Conservation (phyloP, 1,140 invertebrate species). For the Sitophilus oryzae region DNA sequence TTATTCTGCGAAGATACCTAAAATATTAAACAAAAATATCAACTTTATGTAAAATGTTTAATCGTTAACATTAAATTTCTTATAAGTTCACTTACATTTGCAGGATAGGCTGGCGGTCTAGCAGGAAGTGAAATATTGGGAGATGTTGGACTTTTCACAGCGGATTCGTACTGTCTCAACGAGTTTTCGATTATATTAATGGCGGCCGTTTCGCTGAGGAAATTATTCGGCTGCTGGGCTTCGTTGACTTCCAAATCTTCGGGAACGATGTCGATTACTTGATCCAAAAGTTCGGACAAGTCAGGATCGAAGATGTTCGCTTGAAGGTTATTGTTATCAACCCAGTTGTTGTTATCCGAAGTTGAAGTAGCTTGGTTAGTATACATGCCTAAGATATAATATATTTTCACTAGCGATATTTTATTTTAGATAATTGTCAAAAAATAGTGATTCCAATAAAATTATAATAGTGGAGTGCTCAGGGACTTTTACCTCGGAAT, state of each 20-base stretch:
- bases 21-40: no score
- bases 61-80: constrained; percentile 5
- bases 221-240: constrained; percentile 40
- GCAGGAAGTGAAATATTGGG: constrained; percentile 51
- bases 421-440: not conserved
- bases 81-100: constrained; percentile 49
- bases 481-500: no score
- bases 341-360: constrained; percentile 28
- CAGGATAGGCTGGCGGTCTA: constrained; percentile 58
- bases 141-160: constrained; percentile 57
- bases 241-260: constrained; percentile 51
- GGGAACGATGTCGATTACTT: constrained; percentile 73
- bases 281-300: constrained; percentile 75
- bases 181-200: constrained; percentile 87
- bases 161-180: constrained; percentile 75
- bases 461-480: no score
- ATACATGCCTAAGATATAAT: constrained; percentile 1
- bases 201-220: constrained; percentile 68
- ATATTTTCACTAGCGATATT: not conserved
- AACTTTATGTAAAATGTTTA: no score
- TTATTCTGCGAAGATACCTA: constrained; percentile 27
- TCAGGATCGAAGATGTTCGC: constrained; percentile 54
- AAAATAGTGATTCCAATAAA: no score
- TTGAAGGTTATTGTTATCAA: constrained; percentile 36
- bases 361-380: constrained; percentile 30